These are phyloP conservation scores for Tachyglossus aculeatus DNA, from an alignment of 2,797 vertebrate species.

Conservation along the genomic window DNA sequence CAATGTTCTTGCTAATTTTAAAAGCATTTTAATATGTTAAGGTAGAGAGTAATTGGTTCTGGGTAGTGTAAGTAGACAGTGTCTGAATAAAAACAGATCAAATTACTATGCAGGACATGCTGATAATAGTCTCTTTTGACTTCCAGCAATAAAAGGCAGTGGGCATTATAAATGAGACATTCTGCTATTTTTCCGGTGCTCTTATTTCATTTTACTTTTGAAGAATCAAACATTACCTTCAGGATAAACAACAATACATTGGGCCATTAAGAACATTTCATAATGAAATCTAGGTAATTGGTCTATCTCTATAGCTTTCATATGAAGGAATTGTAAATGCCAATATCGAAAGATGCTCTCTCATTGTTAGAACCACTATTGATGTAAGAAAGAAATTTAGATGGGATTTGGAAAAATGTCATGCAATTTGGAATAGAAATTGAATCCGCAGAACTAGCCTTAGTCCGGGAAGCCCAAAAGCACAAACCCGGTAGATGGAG, in stretches of 20 bases:
- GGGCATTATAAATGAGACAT: constrained; percentile 1
- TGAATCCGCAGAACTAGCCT: too few relatives aligned
- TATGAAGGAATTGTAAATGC: constrained; percentile 35
- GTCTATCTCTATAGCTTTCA: neutral
- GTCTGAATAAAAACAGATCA: too few relatives aligned
- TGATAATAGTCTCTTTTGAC: too few relatives aligned
- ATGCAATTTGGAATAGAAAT: constrained; percentile 22
- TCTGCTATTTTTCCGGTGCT: neutral
- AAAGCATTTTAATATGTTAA: too few relatives aligned
- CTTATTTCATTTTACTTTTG: constrained; percentile 2
- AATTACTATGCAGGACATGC: too few relatives aligned
- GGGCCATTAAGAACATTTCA: constrained; percentile 1
- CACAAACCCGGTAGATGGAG: too few relatives aligned
- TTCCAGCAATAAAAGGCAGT: too few relatives aligned
- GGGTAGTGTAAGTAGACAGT: too few relatives aligned
- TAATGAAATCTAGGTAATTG: neutral
- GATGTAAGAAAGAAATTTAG: constrained; percentile 35
- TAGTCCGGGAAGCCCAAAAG: too few relatives aligned
- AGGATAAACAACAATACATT: constrained; percentile 6
- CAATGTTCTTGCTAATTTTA: too few relatives aligned
- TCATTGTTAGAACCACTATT: constrained; percentile 44
- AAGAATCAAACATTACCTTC: constrained; percentile 23
- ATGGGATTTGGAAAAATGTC: constrained; percentile 55
- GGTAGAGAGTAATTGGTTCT: too few relatives aligned
- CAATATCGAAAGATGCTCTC: neutral